Base-by-base conservation (phyloP, 2,113 vertebrate species). In the Tapirus terrestris region DNA sequence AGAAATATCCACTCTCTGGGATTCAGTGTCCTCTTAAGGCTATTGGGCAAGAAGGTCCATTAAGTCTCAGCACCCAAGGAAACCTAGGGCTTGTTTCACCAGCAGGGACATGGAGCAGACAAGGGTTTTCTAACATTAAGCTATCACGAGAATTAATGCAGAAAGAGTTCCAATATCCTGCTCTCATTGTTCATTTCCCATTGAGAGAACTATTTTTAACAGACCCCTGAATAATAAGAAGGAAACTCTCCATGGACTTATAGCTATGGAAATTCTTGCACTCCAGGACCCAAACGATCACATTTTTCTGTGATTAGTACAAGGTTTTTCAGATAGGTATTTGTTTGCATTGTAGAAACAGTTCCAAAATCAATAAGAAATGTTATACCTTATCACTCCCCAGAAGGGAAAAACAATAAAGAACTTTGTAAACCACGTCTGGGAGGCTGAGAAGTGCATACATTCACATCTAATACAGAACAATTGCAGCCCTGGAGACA, bases 291-390 rank as follows among this genome's bases (percentile, higher is more conserved):
- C 89, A 83, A 84, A 91, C 80, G 83, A 80, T 63, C 93, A 89
- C 96, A 97, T 97, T 98, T 93, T 97, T 97, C 89, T 95, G 61
- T 79, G 96, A 94, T 97, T 94, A 97, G 80, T 73, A 88, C 80
- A 79, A 65, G 80, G 23, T 53, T 88, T 97, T 65, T 83, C 85
- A 92, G 95, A 97, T 92, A 94, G 89, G 80, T 91, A 43, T 82
- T 68, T 97, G 96, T 90, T 96, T 97, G 80, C 39, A 73, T 91
- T 93, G 51, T 21, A 82, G 73, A 96, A 97, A 81, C 58, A 23
- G 56, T 89, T 97, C 97, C 97, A 98, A 94, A 93, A 93, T 97
- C 96, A 97, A 91, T 95, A 97, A 68, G 80, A 84, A 93, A 79
- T 83, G 39, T 94, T 96, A 96, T 36, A 86, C 72, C 81, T 96